Conservation (phyloP, 30 jellyfish, hydroid and myxozoan genomes). For the Chrysaora quinquecirrha region DNA sequence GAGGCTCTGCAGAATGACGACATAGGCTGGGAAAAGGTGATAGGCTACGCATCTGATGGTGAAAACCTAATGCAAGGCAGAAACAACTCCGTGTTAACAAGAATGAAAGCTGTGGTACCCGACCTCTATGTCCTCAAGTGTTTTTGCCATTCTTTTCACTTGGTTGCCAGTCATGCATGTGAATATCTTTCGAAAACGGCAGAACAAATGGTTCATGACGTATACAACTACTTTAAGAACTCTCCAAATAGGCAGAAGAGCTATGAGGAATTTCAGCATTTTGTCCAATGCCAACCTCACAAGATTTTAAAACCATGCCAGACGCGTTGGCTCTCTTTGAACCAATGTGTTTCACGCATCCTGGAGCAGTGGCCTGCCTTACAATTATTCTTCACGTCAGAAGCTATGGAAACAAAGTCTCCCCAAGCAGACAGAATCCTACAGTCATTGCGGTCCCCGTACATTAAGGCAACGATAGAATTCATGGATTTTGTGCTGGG, state of each 20-base stretch:
- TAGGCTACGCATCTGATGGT: conserved; percentile 63
- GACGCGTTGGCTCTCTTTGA: conserved; percentile 28
- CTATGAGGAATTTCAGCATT: conserved; percentile 41
- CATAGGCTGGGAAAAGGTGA: conserved; percentile 18
- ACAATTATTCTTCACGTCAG: conserved; percentile 35
- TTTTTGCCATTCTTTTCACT: conserved; percentile 41
- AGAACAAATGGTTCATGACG: conserved; percentile 44
- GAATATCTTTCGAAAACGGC: conserved; percentile 33
- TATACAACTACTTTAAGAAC: conserved; percentile 31
- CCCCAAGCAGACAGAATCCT: conserved; percentile 40
- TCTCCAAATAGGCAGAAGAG: conserved; percentile 21
- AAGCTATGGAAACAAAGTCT: conserved; percentile 24
- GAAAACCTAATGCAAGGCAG: conserved; percentile 51
- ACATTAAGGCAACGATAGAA: neutral
- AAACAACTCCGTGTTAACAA: conserved; percentile 28
- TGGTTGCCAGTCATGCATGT: conserved; percentile 56
- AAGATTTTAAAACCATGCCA: conserved; percentile 31
- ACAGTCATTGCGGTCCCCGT: conserved; percentile 26
- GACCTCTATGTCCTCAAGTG: conserved; percentile 35
- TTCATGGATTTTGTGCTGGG: neutral
- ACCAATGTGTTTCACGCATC: conserved; percentile 23
- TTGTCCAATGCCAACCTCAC: conserved; percentile 41
- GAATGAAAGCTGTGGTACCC: conserved; percentile 40
- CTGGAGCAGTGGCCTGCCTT: conserved; percentile 61
- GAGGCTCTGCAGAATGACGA: no score